Evolutionary conservation across 1,140 invertebrate genomes (phyloP), one percentile per base, ranked within the genome.

Genomic region (Ptiloglossa arizonensis): DNA sequence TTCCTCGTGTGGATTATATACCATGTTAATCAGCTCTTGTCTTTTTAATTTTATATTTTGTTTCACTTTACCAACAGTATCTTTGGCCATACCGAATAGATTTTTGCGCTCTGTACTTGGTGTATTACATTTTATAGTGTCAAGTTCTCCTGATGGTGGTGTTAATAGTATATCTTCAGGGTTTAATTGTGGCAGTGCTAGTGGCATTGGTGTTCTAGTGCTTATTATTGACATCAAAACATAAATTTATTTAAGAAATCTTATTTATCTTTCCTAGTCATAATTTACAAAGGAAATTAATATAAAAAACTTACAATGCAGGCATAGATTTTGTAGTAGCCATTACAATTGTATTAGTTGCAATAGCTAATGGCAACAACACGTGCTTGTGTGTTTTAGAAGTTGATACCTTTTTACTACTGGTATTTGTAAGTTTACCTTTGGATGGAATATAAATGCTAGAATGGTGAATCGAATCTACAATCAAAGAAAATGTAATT

Each of bases 21-120:
- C 92, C 75, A 96, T 94, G 80, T 95, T 93, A 64, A 96, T 94
- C 29, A 96, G 93, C 69, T 96, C 95, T 87, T 95, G 95, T 29
- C 92, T 89, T 79, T 94, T 94, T n/a, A 87, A 87, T 82, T 89
- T 93, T 0, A 96, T 94, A 79, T 94, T 95, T 11, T 94, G 92
- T 38, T 94, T 95, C 8, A 96, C 93, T 81, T 94, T 95, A 46
- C 87, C 91, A 1, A 92, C 89, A 0, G 89, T 92, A 13, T 85
- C 87, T 79, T 86, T 91, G 0, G 90, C 91, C 72, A 88, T 87
- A 62, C 94, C 93, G 22, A 96, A 92, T 27, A 96, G 89, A 82
- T 96, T 96, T 83, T 95, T 95, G 75, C 95, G 94, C 64, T 96
- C 95, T 60, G 93, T 80, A 54, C 95, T 94, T 0, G 95, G 96